Base-by-base conservation (phyloP, 2,797 vertebrate genomes). In the Furcifer pardalis region DNA sequence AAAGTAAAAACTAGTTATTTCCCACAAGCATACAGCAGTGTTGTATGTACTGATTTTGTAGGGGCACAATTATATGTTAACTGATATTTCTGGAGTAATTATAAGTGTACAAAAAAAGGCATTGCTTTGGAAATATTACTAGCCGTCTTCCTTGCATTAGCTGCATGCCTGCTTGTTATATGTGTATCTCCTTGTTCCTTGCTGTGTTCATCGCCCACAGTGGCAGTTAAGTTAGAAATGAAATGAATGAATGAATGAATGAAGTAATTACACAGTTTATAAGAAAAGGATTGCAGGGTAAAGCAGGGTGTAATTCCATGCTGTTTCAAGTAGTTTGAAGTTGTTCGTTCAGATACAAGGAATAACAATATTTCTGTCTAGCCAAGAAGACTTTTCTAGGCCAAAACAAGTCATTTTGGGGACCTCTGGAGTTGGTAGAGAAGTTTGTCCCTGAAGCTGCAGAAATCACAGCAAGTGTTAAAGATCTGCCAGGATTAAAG, bases 391-490 rank as follows among this genome's bases (percentile, higher is more conserved):
- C 98, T 8, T 99, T 99, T 86, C 97, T 99, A 87, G 99, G 98
- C 15, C 99, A 99, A 96, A 99, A 99, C 91, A 99, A 99, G 92
- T 99, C 98, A 0, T 99, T 99, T 89, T 99, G 99, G 99, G 99
- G 99, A 2, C 98, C 99, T 17, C 83, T 99, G 92, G 99, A 99
- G 94, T 92, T 99, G 46, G 99, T 99, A n/a, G 99, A 99, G 95
- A 99, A 99, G 89, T 95, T 99, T 80, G 98, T 98, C 82, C 98
- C 99, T 17, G 99, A 99, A 92, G 99, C 99, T 25, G 97, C 97
- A 85, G 99, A 99, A 91, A 99, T 99, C 92, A 99, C 99, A 56
- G 98, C 98, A 86, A 99, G 99, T 32, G 98, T 99, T 5, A 99
- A 99, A 94, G 99, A 99, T 91, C 97, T 99, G 71, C 99, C 99